phyloP scores from a whole-genome alignment of 2,888 invertebrate genomes.

The Cactoblastis cactorum region DNA sequence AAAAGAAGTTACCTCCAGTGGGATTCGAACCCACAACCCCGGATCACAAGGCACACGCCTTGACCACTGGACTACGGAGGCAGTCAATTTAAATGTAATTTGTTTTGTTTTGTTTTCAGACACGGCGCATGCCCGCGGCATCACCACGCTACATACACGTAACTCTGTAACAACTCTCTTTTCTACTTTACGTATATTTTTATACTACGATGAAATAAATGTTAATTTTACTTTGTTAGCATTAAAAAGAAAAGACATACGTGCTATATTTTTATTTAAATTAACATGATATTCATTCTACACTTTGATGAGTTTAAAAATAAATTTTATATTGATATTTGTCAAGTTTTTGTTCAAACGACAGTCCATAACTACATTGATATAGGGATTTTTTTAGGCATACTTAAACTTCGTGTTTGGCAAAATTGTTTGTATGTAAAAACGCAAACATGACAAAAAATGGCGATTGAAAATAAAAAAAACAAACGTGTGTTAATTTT shows the following conservation, averaged over 20 bases:
- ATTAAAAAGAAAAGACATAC: conserved; percentile 78
- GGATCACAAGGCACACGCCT: too few species aligned
- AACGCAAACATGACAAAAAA: too few species aligned
- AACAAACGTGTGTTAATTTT: neutral
- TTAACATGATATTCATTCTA: conserved; percentile 38
- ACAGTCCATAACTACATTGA: neutral
- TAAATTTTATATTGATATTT: conserved; percentile 75
- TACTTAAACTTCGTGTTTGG: too few species aligned
- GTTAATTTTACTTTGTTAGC: conserved; percentile 78
- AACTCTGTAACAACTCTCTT: conserved; percentile 42
- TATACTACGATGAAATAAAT: conserved; percentile 76
- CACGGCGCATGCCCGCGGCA: conserved; percentile 15
- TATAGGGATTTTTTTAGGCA: neutral
- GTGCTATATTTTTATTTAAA: conserved; percentile 64
- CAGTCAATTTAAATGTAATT: too few species aligned
- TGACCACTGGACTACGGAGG: too few species aligned
- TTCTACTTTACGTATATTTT: conserved; percentile 77
- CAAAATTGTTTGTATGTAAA: neutral
- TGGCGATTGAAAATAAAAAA: neutral
- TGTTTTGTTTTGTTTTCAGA: neutral
- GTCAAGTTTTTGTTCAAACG: conserved; percentile 51
- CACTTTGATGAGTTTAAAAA: conserved; percentile 67
- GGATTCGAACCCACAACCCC: too few species aligned
- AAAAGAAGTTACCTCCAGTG: too few species aligned
- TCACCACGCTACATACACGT: conserved; percentile 28